A percentile compares a stretch with the other conserved stretches of the same genome.
These are phyloP conservation scores for Drosophila paulistorum DNA, from an alignment of 1,140 invertebrate genomes.

Conservation along the genomic window DNA sequence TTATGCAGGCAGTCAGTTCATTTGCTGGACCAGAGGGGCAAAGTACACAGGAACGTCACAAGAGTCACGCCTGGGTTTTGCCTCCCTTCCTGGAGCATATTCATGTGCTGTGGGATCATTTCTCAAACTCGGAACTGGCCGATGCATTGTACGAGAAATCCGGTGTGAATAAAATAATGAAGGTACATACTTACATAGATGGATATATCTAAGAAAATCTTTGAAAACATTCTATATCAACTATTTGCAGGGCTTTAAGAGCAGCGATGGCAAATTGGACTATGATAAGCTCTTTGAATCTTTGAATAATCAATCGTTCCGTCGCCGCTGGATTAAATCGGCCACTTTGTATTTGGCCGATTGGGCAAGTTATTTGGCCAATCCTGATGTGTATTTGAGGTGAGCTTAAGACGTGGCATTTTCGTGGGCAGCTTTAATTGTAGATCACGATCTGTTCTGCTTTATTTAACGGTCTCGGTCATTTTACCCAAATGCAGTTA, in stretches of 20 bases:
- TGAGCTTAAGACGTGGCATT: constrained; percentile 79
- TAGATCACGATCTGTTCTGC: constrained; percentile 56
- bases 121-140: constrained; percentile 90
- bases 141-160: constrained; percentile 89
- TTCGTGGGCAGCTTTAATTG: constrained; percentile 55
- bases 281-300: constrained; percentile 89
- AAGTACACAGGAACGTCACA: constrained; percentile 86
- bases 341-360: constrained; percentile 89
- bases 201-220: background rate
- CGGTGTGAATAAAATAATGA: constrained; percentile 87
- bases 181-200: constrained; percentile 77
- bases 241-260: constrained; percentile 84
- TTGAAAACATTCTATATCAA: background rate
- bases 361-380: constrained; percentile 88
- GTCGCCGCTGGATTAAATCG: constrained; percentile 90
- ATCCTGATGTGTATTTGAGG: constrained; percentile 89
- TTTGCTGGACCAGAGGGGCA: constrained; percentile 84
- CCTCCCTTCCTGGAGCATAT: constrained; percentile 89
- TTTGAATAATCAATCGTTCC: constrained; percentile 90
- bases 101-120: constrained; percentile 90
- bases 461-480: constrained; percentile 45
- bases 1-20: constrained; percentile 86
- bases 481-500: constrained; percentile 51
- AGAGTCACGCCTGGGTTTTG: constrained; percentile 88
- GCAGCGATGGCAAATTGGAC: constrained; percentile 87